phyloP scores from a whole-genome alignment of 2,113 vertebrate genomes.

The Trochalopteron elliotii region DNA sequence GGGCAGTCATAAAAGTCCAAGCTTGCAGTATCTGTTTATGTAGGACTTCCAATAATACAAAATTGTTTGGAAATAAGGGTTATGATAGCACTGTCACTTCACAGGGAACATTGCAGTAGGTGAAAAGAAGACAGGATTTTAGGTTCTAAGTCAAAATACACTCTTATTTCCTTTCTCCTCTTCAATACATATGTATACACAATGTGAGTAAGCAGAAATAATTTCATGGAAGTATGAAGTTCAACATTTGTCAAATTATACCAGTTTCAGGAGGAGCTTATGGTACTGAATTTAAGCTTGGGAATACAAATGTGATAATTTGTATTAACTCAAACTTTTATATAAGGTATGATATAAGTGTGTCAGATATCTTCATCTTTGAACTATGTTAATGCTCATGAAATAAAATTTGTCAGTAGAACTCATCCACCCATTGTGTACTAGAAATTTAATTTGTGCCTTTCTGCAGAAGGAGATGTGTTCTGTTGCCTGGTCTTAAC shows the following conservation, averaged over 20 bases:
- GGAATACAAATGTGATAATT: background rate
- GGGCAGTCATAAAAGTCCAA: background rate
- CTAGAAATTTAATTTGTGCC: background rate
- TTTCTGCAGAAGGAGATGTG: background rate
- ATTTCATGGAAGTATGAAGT: background rate
- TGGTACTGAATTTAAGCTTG: background rate
- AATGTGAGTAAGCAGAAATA: background rate
- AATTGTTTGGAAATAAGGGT: background rate
- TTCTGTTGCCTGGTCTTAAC: slow-evolving; percentile 9
- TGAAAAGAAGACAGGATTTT: background rate
- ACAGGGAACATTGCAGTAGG: background rate
- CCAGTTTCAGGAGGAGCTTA: background rate
- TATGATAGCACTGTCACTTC: background rate
- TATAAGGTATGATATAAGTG: background rate
- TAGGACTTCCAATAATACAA: background rate
- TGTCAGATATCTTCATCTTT: background rate
- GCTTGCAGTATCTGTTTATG: background rate
- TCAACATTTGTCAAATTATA: background rate
- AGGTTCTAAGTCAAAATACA: background rate
- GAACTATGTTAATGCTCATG: background rate
- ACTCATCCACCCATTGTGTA: background rate
- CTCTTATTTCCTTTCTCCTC: background rate
- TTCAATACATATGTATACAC: background rate
- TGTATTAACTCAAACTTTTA: background rate
- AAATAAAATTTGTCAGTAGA: background rate